Evolutionary conservation across 37 sponge, comb jelly and placozoan species (phyloP), one percentile per base, ranked within the genome.

Genomic region (Corticium candelabrum): DNA sequence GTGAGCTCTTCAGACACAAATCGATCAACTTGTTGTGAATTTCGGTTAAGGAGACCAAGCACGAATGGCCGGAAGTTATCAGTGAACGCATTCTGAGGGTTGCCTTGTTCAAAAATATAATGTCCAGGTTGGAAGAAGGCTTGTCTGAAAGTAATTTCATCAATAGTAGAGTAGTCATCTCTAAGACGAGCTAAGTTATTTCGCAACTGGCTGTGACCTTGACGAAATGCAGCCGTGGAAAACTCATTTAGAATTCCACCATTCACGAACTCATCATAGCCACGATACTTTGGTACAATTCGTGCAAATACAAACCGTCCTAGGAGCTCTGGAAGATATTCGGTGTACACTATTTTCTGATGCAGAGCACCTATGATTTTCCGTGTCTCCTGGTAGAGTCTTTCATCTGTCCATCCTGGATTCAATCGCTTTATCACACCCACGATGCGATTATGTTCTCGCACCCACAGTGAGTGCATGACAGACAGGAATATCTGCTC

Each of bases 201-300:
- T 3, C 80, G 82, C 0, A 95, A 85, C 1, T 82, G 88, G 75
- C 86, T 89, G 86, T 95, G 96, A 0, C 96, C 96, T 70, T 72
- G 85, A 0, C 95, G 80, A 69, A 76, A 94, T 2, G 95, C 95
- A 67, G 95, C 95, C 21, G 85, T 81, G 1, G 89, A 86, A 77
- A 89, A 94, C 27, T 74, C 70, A 50, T 86, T 90, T 38, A 85
- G 77, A 35, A 90, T 40, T 67, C 79, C 38, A 40, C 89, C 80
- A 69, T 94, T 85, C 35, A 90, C 78, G 2, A 33, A 75, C 1
- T 72, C 41, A 43, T 91, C 68, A 67, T 91, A 94, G 3, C 88
- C 88, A 5, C 4, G 0, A 35, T 84, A 86, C 1, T 31, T 57
- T 41, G 1, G 11, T n/a, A 78, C 27, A 36, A 31, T 79, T 0